phyloP scores from a whole-genome alignment of 2,797 vertebrate genomes.

The Pyrocephalus nanus region DNA sequence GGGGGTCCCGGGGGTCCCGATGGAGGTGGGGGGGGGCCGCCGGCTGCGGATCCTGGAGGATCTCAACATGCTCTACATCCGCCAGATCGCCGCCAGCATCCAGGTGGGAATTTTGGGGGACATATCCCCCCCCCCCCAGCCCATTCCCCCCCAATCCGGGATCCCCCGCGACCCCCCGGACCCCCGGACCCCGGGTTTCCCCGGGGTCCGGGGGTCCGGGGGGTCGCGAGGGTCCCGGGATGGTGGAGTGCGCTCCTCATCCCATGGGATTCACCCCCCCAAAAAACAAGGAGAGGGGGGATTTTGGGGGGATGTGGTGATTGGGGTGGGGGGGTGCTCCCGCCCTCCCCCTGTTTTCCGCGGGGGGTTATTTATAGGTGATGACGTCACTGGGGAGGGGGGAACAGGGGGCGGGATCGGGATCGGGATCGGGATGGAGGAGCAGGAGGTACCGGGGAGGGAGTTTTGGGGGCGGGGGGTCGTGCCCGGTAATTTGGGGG shows the following conservation, averaged over 20 bases:
- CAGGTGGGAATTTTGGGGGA: constrained; percentile 79
- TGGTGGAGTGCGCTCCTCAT: not conserved
- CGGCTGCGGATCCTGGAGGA: constrained; percentile 90
- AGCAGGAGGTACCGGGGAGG: not conserved
- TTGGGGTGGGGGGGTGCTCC: not conserved
- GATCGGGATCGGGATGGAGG: not conserved
- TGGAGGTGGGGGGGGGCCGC: constrained; percentile 55
- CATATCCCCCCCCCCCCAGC: too few relatives aligned
- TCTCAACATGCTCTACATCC: constrained; percentile 97
- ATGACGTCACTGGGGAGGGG: not conserved
- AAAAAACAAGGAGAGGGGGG: not conserved
- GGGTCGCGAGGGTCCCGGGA: not conserved
- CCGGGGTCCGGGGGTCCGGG: too few relatives aligned
- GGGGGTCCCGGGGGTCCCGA: not conserved
- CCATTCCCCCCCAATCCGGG: not conserved
- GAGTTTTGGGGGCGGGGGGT: not conserved
- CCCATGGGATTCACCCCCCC: not conserved
- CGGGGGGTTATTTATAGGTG: not conserved
- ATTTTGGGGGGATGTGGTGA: not conserved
- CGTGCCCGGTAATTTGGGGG: not conserved
- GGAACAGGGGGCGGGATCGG: not conserved
- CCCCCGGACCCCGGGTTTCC: too few relatives aligned
- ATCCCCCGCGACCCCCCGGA: too few relatives aligned
- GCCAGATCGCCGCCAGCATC: constrained; percentile 93
- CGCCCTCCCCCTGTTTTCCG: not conserved